Evolutionary conservation across 2,113 vertebrate genomes (phyloP).

Genomic region (Pseudolaguvia tuberculata): DNA sequence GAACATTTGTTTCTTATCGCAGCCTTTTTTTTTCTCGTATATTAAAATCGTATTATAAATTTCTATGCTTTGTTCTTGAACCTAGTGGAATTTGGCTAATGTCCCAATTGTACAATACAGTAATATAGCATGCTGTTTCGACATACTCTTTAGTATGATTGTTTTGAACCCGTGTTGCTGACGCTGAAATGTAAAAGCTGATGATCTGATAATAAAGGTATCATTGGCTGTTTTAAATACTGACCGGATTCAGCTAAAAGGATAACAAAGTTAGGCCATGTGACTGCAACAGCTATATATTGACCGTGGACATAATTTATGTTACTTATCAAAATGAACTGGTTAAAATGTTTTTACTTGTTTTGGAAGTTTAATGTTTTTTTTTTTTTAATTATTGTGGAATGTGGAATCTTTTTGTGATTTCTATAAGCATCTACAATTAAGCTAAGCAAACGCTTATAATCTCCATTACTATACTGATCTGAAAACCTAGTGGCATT

Average conservation of each 20-base stretch:
- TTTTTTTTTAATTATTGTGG: neutral
- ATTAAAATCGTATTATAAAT: constrained; percentile 18
- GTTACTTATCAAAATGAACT: constrained; percentile 31
- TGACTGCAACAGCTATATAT: constrained; percentile 9
- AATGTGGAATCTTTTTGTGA: neutral
- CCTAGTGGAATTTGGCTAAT: neutral
- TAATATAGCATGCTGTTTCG: neutral
- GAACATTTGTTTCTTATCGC: neutral
- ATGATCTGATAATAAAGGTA: constrained; percentile 25
- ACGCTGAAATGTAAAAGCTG: constrained; percentile 23
- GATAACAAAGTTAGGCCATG: constrained; percentile 29
- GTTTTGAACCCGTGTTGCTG: constrained; percentile 1
- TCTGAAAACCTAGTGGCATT: constrained; percentile 51
- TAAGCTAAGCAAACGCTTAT: constrained; percentile 16
- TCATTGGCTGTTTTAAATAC: constrained; percentile 32
- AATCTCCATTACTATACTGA: constrained; percentile 31
- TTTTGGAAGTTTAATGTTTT: neutral
- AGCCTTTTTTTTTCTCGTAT: constrained; percentile 17
- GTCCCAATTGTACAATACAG: constrained; percentile 2
- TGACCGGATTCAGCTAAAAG: constrained; percentile 36
- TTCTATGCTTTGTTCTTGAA: constrained; percentile 12
- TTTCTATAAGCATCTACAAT: constrained; percentile 26
- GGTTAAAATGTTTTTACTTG: neutral
- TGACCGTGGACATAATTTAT: neutral
- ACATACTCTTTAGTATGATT: neutral